These are phyloP conservation scores for Octopus sinensis DNA, from an alignment of 1,140 invertebrate genomes.

Conservation along the genomic window DNA sequence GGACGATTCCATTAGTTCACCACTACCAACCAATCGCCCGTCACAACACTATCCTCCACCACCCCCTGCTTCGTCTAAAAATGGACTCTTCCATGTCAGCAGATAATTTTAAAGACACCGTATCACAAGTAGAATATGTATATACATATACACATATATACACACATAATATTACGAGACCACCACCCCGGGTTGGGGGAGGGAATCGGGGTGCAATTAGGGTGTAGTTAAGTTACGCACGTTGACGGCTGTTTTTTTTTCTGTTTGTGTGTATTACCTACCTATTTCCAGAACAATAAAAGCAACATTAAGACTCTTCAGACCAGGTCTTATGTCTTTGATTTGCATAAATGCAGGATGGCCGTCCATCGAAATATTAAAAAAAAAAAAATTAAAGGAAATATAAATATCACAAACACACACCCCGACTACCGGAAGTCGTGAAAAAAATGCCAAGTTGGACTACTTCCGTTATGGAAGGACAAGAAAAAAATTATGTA, in stretches of 20 bases:
- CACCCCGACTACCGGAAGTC: not conserved
- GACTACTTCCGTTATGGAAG: not conserved
- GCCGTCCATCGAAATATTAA: not conserved
- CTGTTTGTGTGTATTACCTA: conserved; percentile 46
- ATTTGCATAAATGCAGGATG: conserved; percentile 32
- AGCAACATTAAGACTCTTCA: conserved; percentile 87
- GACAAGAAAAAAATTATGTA: not conserved
- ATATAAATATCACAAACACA: not conserved
- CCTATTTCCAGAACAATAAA: conserved; percentile 92
- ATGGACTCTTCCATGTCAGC: not conserved
- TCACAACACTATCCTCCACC: not conserved
- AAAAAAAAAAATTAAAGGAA: not conserved
- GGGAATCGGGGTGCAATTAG: not conserved
- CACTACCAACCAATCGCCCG: not conserved
- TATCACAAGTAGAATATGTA: not conserved
- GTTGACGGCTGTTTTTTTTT: not conserved
- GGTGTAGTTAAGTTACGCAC: not conserved
- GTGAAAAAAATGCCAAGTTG: not conserved
- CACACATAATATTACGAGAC: not conserved
- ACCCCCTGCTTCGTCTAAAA: not conserved
- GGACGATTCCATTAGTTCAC: not conserved
- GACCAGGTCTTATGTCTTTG: conserved; percentile 64
- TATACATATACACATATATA: not conserved
- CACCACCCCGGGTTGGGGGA: not conserved
- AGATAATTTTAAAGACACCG: not conserved